Evolutionary conservation across 1,140 invertebrate species (phyloP).

Genomic region (Zaprionus tsacasi): DNA sequence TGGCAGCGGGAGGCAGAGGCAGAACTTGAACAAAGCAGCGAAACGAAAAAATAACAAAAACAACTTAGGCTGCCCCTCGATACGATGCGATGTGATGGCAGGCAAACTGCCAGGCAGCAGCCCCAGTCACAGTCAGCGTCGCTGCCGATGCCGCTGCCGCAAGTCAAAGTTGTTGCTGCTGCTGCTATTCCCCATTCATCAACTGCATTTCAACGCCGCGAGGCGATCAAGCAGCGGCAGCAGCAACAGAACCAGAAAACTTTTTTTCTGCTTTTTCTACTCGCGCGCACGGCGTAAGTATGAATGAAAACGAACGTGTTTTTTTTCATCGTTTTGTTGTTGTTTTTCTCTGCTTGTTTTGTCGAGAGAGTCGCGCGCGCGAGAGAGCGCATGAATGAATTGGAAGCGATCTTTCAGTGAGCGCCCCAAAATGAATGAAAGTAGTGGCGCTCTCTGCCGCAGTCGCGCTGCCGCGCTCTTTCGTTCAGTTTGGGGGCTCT

Average conservation of each 20-base stretch:
- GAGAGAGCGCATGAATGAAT: conserved; percentile 57
- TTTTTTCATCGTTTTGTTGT: conserved; percentile 37
- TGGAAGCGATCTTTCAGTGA: conserved; percentile 52
- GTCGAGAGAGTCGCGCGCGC: conserved; percentile 33
- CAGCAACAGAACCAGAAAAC: conserved; percentile 60
- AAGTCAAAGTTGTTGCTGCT: conserved; percentile 34
- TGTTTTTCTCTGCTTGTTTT: conserved; percentile 24
- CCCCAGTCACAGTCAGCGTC: background rate
- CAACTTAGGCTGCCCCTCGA: conserved; percentile 34
- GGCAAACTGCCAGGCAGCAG: conserved; percentile 41
- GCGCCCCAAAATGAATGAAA: conserved; percentile 72
- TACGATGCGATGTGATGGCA: conserved; percentile 34
- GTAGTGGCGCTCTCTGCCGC: conserved; percentile 54
- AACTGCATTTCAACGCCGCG: conserved; percentile 79
- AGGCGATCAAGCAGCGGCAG: conserved; percentile 50
- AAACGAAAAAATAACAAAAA: conserved; percentile 46
- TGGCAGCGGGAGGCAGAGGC: conserved; percentile 17
- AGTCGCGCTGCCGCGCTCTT: background rate
- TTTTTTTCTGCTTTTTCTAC: conserved; percentile 42
- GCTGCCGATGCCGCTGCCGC: conserved; percentile 33
- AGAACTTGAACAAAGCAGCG: conserved; percentile 49
- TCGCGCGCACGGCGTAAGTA: conserved; percentile 46
- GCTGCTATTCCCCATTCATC: conserved; percentile 71
- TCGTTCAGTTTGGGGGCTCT: background rate
- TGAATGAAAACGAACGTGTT: conserved; percentile 82